A percentile compares a stretch with the other conserved stretches of the same genome.
phyloP scores from a whole-genome alignment of 35 echinoderm and acorn worm species.

The Anneissia japonica region DNA sequence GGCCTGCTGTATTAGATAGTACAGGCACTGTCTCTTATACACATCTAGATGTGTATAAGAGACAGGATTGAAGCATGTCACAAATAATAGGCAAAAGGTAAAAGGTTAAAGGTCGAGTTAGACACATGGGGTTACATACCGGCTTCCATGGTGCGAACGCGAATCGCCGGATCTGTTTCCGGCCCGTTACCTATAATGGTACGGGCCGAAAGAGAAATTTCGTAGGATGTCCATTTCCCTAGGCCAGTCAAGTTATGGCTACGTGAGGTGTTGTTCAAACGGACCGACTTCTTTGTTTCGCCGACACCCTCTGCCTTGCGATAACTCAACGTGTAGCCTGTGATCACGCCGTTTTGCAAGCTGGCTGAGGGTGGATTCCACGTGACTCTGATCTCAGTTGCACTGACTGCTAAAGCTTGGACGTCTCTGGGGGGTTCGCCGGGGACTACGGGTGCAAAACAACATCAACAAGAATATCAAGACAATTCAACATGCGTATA shows the following conservation, averaged over 20 bases:
- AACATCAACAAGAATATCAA: constrained; percentile 15
- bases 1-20: no score
- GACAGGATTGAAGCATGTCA: constrained; percentile 2
- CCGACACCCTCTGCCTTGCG: constrained; percentile 10
- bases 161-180: constrained; percentile 34
- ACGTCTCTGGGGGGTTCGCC: constrained; percentile 84
- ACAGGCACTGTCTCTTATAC: no score
- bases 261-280: constrained; percentile 41
- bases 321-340: constrained; percentile 82
- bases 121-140: constrained; percentile 52
- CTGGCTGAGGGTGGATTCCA: constrained; percentile 71
- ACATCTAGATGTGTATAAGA: no score
- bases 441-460: constrained; percentile 61
- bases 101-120: background rate
- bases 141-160: constrained; percentile 78
- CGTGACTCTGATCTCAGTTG: constrained; percentile 60
- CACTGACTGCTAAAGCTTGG: constrained; percentile 49
- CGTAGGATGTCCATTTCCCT: constrained; percentile 72
- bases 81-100: constrained; percentile 10
- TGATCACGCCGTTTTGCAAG: constrained; percentile 80
- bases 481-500: background rate
- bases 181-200: constrained; percentile 85
- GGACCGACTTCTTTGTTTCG: background rate
- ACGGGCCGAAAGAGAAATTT: constrained; percentile 63
- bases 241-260: constrained; percentile 27